Percentiles rank a stretch among this genome's conserved stretches.
phyloP scores from a whole-genome alignment of 1,140 invertebrate species.

The Rhyacophila brunnea region DNA sequence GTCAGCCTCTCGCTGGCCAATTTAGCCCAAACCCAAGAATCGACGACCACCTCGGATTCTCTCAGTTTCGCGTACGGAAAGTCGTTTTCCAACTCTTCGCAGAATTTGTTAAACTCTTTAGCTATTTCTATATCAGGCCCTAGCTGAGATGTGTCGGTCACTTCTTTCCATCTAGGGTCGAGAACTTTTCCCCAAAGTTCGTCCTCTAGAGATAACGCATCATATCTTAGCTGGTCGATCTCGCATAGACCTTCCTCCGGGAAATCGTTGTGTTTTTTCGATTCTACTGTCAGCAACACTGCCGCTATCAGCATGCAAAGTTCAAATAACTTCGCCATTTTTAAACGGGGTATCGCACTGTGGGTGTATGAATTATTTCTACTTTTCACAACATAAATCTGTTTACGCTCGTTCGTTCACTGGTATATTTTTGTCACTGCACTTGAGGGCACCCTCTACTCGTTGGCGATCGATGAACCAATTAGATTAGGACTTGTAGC shows the following conservation, averaged over 20 bases:
- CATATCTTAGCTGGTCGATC: slow-evolving; percentile 57
- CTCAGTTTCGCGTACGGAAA: slow-evolving; percentile 40
- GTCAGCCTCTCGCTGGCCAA: slow-evolving; percentile 53
- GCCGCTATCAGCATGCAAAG: background rate
- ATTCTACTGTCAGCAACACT: background rate
- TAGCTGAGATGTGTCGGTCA: slow-evolving; percentile 36
- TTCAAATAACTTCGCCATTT: no score
- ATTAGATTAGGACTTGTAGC: no score
- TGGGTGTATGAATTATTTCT: background rate
- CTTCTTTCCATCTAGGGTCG: slow-evolving; percentile 46
- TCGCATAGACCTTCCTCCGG: background rate
- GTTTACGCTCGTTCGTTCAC: background rate
- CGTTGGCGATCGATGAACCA: no score
- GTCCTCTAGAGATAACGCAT: slow-evolving; percentile 55
- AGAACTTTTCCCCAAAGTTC: slow-evolving; percentile 51
- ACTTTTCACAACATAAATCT: background rate
- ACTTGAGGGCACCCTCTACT: no score
- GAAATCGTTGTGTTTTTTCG: background rate
- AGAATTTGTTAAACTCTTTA: slow-evolving; percentile 55
- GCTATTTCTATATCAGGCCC: slow-evolving; percentile 56
- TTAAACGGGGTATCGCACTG: background rate
- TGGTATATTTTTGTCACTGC: no score
- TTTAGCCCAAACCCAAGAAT: slow-evolving; percentile 58
- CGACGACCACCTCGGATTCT: slow-evolving; percentile 43
- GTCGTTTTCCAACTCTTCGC: slow-evolving; percentile 46